A percentile compares a stretch with the other conserved stretches of the same genome.
These are phyloP conservation scores for Loxodonta africana DNA, from an alignment of 2,113 vertebrate species.

Conservation along the genomic window DNA sequence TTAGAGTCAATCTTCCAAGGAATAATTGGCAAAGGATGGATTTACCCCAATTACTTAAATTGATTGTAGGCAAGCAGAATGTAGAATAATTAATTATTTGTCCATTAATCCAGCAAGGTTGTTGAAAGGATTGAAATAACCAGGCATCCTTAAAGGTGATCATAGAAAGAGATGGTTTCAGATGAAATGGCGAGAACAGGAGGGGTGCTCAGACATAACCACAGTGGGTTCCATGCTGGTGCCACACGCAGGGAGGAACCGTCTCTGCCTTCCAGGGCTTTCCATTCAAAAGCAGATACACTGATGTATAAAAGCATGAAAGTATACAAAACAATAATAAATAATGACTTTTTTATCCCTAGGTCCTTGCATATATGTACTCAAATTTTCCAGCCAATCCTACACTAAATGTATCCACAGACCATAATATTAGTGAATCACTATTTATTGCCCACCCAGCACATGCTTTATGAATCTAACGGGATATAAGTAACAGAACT, in stretches of 20 bases:
- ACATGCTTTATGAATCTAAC: conserved; percentile 48
- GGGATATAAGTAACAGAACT: conserved; percentile 45
- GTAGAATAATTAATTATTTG: not conserved
- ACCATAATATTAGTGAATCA: conserved; percentile 39
- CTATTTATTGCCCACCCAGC: not conserved
- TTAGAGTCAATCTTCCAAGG: not conserved
- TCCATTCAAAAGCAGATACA: not conserved
- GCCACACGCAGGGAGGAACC: not conserved
- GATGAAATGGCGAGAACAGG: not conserved
- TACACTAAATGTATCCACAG: not conserved
- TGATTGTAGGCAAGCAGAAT: not conserved
- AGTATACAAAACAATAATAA: not conserved
- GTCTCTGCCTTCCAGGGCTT: not conserved
- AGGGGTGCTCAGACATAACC: not conserved
- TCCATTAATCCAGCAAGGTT: not conserved
- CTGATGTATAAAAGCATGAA: not conserved
- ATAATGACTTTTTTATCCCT: not conserved
- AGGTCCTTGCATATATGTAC: not conserved
- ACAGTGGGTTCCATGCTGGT: not conserved
- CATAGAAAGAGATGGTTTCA: not conserved
- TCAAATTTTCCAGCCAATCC: not conserved
- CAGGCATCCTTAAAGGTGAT: not conserved
- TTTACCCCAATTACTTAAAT: not conserved
- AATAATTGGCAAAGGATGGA: not conserved
- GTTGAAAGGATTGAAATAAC: not conserved